Conservation (phyloP, 2,113 vertebrate species). For the Hippocampus comes region DNA sequence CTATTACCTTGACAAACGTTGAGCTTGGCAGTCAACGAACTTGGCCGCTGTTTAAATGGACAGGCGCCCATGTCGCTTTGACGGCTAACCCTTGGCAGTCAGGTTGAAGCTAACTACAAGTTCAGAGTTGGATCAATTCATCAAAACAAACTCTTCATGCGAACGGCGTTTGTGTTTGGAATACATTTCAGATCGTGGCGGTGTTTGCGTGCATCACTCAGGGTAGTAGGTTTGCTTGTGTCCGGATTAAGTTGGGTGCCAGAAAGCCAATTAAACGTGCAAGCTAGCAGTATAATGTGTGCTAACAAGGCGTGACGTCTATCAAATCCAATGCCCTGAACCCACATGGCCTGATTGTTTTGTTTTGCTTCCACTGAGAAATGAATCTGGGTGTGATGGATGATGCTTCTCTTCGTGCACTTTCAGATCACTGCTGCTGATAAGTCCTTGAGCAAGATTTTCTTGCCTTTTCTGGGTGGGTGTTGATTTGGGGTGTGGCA, state of each 20-base stretch:
- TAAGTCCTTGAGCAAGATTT: neutral
- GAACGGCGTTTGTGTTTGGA: neutral
- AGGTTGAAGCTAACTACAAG: neutral
- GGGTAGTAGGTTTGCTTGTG: slow-evolving; percentile 14
- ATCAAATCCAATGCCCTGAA: neutral
- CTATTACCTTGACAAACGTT: neutral
- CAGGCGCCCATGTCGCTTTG: neutral
- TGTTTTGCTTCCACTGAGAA: neutral
- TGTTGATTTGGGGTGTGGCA: neutral
- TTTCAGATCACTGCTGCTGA: neutral
- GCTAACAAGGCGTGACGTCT: slow-evolving; percentile 1
- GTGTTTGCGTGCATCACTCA: neutral
- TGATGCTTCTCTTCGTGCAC: neutral
- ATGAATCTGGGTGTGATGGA: neutral
- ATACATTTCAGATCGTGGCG: neutral
- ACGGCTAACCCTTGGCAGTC: neutral
- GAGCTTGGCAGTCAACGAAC: neutral
- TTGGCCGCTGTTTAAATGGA: neutral
- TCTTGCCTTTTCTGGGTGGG: neutral
- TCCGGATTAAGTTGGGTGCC: slow-evolving; percentile 16
- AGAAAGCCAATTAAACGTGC: slow-evolving; percentile 17
- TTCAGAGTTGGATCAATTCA: neutral
- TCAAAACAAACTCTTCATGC: neutral
- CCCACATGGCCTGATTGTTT: neutral
- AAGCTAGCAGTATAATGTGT: slow-evolving; percentile 6